These are phyloP conservation scores for Sitta carolinensis DNA, from an alignment of 2,797 vertebrate species.

Conservation along the genomic window DNA sequence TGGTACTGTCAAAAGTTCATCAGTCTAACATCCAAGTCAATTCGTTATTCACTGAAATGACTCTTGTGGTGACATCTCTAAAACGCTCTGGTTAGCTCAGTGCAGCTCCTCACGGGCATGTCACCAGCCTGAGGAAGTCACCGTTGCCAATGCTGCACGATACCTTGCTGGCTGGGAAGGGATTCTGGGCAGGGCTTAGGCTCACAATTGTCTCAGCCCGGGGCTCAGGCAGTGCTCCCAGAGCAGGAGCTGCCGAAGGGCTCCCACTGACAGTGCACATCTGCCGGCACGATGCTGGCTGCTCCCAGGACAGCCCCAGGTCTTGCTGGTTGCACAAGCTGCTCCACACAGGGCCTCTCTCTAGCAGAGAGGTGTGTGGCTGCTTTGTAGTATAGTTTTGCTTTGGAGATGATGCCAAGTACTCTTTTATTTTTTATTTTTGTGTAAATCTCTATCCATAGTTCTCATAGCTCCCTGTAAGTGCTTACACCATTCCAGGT, in stretches of 20 bases:
- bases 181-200: not conserved
- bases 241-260: not conserved
- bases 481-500: not conserved
- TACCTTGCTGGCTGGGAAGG: not conserved
- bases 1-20: not conserved
- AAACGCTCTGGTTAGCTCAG: not conserved
- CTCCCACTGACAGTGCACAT: not conserved
- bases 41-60: not conserved
- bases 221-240: not conserved
- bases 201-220: not conserved
- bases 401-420: not conserved
- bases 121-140: not conserved
- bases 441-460: not conserved
- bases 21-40: not conserved
- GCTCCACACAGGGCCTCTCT: not conserved
- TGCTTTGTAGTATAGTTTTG: not conserved
- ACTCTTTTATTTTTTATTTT: not conserved
- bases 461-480: not conserved
- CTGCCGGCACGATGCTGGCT: not conserved
- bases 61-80: not conserved
- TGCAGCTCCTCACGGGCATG: fast-evolving
- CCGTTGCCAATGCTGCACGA: fast-evolving
- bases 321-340: not conserved
- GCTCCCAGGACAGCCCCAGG: not conserved
- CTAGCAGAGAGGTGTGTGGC: not conserved